Percentiles rank a stretch among this genome's conserved stretches.
Conservation (phyloP, 2,888 invertebrate genomes). For the Melieria omissa region DNA sequence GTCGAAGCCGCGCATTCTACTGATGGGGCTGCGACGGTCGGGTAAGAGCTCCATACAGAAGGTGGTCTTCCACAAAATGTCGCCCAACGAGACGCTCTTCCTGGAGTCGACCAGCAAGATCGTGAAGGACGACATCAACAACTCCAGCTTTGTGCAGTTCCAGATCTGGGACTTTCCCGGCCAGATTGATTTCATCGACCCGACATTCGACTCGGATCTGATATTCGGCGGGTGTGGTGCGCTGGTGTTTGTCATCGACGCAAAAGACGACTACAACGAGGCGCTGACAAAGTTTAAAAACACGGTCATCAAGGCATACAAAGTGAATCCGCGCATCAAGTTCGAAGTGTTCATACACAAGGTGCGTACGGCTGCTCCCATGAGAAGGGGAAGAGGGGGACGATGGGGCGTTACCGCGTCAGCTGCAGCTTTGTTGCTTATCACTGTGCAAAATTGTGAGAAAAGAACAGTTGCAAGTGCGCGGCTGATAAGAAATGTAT, state of each 20-base stretch:
- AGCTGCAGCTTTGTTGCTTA: no score
- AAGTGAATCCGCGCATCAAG: conserved; percentile 95
- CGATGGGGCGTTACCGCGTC: no score
- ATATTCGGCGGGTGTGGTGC: conserved; percentile 98
- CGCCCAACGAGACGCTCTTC: conserved; percentile 98
- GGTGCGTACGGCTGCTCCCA: conserved; percentile 61
- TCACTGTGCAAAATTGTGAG: no score
- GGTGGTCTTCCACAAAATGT: conserved; percentile 99
- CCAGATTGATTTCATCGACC: conserved; percentile 97
- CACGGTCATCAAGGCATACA: conserved; percentile 94
- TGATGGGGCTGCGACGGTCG: conserved; percentile 96
- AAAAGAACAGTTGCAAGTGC: no score
- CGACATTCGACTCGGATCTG: conserved; percentile 93
- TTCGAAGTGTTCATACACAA: conserved; percentile 99
- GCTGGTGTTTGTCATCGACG: conserved; percentile 97
- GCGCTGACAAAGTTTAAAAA: conserved; percentile 92
- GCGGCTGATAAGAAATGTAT: no score
- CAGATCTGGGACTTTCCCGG: conserved; percentile 99
- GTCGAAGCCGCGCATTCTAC: conserved; percentile 87
- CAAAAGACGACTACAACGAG: conserved; percentile 98
- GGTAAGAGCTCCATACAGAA: conserved; percentile 99
- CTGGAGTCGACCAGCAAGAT: conserved; percentile 98
- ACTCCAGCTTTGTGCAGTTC: conserved; percentile 96
- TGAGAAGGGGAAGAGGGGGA: no score
- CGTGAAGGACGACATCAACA: conserved; percentile 97